Conservation (phyloP, 2,888 invertebrate species). For the Drosophila quasianomalipes region DNA sequence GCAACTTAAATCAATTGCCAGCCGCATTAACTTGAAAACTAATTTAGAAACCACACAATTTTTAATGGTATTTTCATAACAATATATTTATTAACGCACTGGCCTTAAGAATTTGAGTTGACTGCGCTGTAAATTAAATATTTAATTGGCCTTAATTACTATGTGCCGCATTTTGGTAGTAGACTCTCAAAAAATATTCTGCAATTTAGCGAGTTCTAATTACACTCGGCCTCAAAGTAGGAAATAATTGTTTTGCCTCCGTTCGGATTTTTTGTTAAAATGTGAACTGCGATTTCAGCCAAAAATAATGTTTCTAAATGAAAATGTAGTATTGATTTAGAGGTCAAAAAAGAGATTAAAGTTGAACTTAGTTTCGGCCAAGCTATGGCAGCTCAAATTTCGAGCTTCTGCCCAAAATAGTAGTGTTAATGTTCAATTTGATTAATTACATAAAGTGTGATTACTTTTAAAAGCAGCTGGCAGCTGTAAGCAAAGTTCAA, state of each 20-base stretch:
- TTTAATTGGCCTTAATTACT: conserved; percentile 4
- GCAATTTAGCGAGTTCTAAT: conserved; percentile 12
- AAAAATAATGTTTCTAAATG: background rate
- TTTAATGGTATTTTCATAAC: background rate
- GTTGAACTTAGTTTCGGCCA: background rate
- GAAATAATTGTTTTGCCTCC: background rate
- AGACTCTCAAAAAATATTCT: background rate
- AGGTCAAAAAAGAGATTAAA: background rate
- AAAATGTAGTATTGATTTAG: background rate
- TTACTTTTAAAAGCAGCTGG: background rate
- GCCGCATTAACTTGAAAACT: background rate
- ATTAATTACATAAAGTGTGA: background rate
- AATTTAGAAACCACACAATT: too few relatives aligned
- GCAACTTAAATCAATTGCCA: background rate
- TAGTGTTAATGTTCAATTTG: background rate
- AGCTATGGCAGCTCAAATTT: background rate
- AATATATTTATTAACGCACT: background rate
- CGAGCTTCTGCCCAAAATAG: background rate
- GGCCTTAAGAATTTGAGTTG: conserved; percentile 6
- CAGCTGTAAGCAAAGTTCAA: conserved; percentile 1
- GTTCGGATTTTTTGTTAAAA: background rate
- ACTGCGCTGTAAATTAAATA: background rate
- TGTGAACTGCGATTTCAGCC: background rate
- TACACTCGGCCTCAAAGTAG: background rate
- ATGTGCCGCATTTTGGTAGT: conserved; percentile 11